A percentile compares a stretch with the other conserved stretches of the same genome.
phyloP scores from a whole-genome alignment of 2,888 invertebrate species.

The Erebia epiphron region DNA sequence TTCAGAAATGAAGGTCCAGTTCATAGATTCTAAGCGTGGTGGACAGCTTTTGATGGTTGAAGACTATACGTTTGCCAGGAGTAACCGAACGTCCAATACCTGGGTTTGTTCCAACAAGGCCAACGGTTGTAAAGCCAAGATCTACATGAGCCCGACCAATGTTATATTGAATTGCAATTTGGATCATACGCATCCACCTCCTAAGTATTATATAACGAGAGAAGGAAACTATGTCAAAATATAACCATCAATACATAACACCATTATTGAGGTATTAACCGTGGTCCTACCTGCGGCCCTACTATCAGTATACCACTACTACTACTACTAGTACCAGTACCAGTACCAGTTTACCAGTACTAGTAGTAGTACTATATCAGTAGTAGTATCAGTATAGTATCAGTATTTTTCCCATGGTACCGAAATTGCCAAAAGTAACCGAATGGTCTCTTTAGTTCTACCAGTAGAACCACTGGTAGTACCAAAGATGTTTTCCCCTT shows the following conservation, averaged over 20 bases:
- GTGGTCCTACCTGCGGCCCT: too few species aligned
- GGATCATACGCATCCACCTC: background rate
- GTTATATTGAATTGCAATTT: background rate
- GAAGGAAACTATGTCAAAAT: conserved; percentile 4
- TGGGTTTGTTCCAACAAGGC: conserved; percentile 9
- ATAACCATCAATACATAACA: background rate
- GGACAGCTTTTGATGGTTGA: background rate
- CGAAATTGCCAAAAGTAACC: too few species aligned
- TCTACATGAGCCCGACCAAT: background rate
- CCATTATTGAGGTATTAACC: too few species aligned
- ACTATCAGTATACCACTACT: too few species aligned
- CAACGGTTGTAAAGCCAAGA: background rate
- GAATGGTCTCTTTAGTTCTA: too few species aligned
- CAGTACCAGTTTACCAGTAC: too few species aligned
- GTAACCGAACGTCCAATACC: background rate
- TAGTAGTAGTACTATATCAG: too few species aligned
- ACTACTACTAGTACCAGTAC: too few species aligned
- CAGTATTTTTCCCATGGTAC: too few species aligned
- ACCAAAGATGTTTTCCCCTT: too few species aligned
- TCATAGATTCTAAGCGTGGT: conserved; percentile 2
- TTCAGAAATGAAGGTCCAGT: background rate
- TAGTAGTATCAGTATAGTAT: too few species aligned
- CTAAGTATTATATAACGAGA: conserved; percentile 1
- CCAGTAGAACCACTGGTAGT: too few species aligned
- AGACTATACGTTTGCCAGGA: conserved; percentile 3